These are phyloP conservation scores for Opisthograptis luteolata DNA, from an alignment of 2,888 invertebrate genomes.

Conservation along the genomic window DNA sequence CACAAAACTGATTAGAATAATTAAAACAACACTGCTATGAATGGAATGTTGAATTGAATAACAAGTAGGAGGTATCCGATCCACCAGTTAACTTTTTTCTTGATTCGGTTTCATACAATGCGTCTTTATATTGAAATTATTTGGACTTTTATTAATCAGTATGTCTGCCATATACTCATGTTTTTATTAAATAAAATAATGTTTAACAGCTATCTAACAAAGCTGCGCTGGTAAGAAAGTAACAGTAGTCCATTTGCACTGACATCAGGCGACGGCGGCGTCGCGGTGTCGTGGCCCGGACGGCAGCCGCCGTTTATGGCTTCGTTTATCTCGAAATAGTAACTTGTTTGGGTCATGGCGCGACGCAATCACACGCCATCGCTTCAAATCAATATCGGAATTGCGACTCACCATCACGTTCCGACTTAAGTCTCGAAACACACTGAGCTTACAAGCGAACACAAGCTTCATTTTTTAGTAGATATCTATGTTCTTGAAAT, in stretches of 20 bases:
- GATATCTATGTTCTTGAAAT: too few relatives aligned
- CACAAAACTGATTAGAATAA: conserved; percentile 51
- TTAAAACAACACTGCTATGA: conserved; percentile 47
- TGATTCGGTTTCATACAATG: too few relatives aligned
- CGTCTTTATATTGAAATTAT: too few relatives aligned
- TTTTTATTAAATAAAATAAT: too few relatives aligned
- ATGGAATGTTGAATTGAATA: conserved; percentile 42
- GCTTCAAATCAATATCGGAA: conserved; percentile 70
- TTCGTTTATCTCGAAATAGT: conserved; percentile 81
- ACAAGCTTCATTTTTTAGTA: not conserved
- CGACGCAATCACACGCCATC: conserved; percentile 75
- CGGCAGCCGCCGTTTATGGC: conserved; percentile 74
- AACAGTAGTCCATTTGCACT: conserved; percentile 45
- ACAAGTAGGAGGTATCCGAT: too few relatives aligned
- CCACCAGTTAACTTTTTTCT: too few relatives aligned
- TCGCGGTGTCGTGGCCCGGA: conserved; percentile 53
- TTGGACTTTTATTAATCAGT: too few relatives aligned
- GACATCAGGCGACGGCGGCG: conserved; percentile 35
- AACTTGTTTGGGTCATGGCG: conserved; percentile 78
- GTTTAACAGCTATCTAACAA: conserved; percentile 7
- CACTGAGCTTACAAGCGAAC: not conserved
- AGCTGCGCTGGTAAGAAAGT: conserved; percentile 63
- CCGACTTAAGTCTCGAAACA: conserved; percentile 25
- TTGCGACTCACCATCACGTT: conserved; percentile 47
- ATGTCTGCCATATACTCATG: too few relatives aligned